Base-by-base conservation (phyloP, 2,797 vertebrate genomes). In the Sebastes iracundus region DNA sequence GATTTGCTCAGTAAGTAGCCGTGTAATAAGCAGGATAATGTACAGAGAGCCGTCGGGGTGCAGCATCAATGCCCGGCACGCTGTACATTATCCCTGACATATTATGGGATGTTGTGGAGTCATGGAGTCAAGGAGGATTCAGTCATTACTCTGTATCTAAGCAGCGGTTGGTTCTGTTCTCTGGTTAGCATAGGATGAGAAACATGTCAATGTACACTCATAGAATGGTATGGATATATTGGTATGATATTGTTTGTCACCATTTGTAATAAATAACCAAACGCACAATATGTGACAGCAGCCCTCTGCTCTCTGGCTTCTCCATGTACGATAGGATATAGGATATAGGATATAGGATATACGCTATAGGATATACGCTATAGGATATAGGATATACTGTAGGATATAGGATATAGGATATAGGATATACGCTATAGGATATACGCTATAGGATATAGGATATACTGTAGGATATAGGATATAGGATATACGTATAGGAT, bases 231-330 rank as follows among this genome's bases (percentile, higher is more conserved):
- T 33, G 32, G 32, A 33, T 33, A 33, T 33, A 33, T 33, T 33
- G 32, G 32, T 33, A 33, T 87, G 72, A 90, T 86, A 83, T 78
- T 84, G 88, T 87, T 77, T 92, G 88, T 93, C 84, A 85, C 56
- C 25, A 60, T 94, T 92, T 93, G 56, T 88, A 93, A 93, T 94
- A 93, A 94, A 93, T 49, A 80, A 65, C 72, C 38, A 81, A 80
- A 74, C 56, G 58, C 63, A 85, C 75, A 81, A 58, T 22, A 74
- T 55, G 28, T 72, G 67, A 76, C 71, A 16, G 42, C 38, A 12
- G 61, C 23, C n/a, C 14, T 79, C 68, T 81, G 63, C 77, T 79
- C 38, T 78, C 12, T 67, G 55, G 35, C 33, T 53, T 65, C 59
- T 42, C 42, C 6, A 27, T 27, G 28, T 56, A 65, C 8, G 75